These are phyloP conservation scores for Chloebia gouldiae DNA, from an alignment of 2,113 vertebrate genomes.

Conservation along the genomic window DNA sequence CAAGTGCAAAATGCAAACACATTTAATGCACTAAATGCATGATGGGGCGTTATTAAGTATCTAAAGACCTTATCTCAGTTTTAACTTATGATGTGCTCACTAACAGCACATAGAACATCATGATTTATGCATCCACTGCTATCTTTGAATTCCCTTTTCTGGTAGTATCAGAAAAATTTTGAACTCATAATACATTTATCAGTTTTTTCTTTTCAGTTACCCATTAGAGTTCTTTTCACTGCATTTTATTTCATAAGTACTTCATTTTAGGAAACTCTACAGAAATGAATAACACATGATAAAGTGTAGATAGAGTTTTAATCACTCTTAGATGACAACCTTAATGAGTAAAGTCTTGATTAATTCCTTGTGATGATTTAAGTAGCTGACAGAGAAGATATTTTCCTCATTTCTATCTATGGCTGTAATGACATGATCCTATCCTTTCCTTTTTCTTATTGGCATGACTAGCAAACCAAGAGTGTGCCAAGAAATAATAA, in stretches of 20 bases:
- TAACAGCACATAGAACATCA: not conserved
- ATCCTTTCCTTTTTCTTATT: not conserved
- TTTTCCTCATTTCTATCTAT: not conserved
- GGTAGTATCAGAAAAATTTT: not conserved
- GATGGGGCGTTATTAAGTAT: not conserved
- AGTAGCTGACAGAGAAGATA: constrained; percentile 1
- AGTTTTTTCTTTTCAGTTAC: not conserved
- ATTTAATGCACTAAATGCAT: not conserved
- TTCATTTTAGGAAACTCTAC: not conserved
- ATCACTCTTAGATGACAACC: not conserved
- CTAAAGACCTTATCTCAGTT: constrained; percentile 8
- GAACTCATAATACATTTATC: not conserved
- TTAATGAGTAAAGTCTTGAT: constrained; percentile 31
- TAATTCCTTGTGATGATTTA: not conserved
- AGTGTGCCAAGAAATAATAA: not conserved
- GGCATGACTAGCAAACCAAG: not conserved
- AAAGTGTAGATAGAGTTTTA: constrained; percentile 2
- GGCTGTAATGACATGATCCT: not conserved
- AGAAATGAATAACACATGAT: constrained; percentile 6
- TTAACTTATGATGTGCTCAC: not conserved
- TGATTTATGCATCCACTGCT: not conserved
- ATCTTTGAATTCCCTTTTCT: not conserved
- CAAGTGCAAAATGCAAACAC: not conserved
- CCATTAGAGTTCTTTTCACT: not conserved
- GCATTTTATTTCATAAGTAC: not conserved